phyloP scores from a whole-genome alignment of 2,113 vertebrate species.

The Tragelaphus scriptus region DNA sequence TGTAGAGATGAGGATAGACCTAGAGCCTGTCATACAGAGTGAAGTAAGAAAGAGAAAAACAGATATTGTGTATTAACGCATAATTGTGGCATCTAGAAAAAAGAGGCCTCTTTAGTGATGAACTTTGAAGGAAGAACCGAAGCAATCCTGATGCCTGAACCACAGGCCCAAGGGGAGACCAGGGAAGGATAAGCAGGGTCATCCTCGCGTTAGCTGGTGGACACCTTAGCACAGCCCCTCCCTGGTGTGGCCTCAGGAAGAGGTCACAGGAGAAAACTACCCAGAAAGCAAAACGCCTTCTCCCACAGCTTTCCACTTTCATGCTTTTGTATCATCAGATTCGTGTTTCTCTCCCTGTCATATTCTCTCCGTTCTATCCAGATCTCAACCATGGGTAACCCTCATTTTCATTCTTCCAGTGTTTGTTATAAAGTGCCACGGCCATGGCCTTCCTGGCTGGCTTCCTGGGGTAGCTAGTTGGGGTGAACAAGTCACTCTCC shows the following conservation, averaged over 20 bases:
- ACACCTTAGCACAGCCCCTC: neutral
- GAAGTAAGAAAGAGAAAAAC: neutral
- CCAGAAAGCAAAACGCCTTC: neutral
- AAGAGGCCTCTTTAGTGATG: neutral
- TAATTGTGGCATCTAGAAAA: neutral
- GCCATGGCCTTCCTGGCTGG: too few species aligned
- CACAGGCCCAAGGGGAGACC: neutral
- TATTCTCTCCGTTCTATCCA: neutral
- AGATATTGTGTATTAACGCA: neutral
- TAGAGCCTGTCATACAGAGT: neutral
- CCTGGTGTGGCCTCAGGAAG: neutral
- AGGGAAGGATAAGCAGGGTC: neutral
- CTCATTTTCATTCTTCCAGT: neutral
- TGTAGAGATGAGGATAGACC: neutral
- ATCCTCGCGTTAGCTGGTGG: too few species aligned
- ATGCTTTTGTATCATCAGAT: neutral
- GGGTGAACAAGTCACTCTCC: neutral
- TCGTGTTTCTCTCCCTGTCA: neutral
- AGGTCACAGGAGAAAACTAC: neutral
- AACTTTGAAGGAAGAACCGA: neutral
- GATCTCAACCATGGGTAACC: neutral
- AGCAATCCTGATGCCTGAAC: neutral
- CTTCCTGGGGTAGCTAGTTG: neutral
- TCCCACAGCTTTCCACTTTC: neutral
- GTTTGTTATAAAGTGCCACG: neutral